Evolutionary conservation across 2,113 vertebrate genomes (phyloP), one percentile per base, ranked within the genome.

Genomic region (Harpagus bidentatus): DNA sequence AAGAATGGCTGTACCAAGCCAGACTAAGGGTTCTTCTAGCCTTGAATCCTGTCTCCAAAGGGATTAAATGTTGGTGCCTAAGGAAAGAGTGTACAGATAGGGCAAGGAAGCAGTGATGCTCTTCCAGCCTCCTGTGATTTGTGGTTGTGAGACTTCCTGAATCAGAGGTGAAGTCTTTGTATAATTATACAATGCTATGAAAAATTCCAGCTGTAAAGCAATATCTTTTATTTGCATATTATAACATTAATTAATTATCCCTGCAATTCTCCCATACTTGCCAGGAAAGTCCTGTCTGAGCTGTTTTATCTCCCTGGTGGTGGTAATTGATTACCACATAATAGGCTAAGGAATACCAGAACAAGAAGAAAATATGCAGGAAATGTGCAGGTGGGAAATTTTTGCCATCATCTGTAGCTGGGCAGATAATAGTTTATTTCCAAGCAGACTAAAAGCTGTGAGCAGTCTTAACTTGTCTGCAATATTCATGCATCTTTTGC

Each of bases 341-440:
- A 82, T 47, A 91, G 40, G 20, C 13, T 62, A 62, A 53, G 67
- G 93, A 92, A 66, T 74, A 85, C 5, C 42, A 77, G 55, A 94
- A 80, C 23, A 85, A 80, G 50, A 52, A 40, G 42, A 76, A 91
- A 93, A 43, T 8, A 42, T 29, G 42, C 58, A 91, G 78, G 29
- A 90, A 93, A 89, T 40, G 11, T 50, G n/a, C 53, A 88, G 71
- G 78, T 83, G 66, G 63, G 62, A 94, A 91, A 32, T 15, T 58
- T 86, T 94, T 83, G 16, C 38, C n/a, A 26, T 32, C 56, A 13
- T 38, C 58, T 91, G 20, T 82, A 91, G 11, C 43, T 58, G 62
- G n/a, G 53, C 55, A 83, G 77, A 67, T 86, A 77, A 72, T n/a
- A 61, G 26, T 82, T 97, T 89, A 82, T 89, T 94, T 93, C 66